Base-by-base conservation (phyloP, 2,888 invertebrate genomes). In the Cephus sareptanus region DNA sequence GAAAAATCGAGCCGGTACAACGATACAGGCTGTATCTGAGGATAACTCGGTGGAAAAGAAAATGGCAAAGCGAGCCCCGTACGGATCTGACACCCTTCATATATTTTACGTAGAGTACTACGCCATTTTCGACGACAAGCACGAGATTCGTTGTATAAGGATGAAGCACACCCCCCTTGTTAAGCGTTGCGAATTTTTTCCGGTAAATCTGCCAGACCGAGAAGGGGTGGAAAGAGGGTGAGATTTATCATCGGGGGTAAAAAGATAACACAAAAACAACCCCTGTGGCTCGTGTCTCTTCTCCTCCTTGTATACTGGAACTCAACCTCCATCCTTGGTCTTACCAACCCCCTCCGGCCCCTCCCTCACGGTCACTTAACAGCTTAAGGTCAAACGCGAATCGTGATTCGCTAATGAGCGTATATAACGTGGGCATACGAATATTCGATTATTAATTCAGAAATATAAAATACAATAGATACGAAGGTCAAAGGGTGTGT, bases 181-280 rank as follows among this genome's bases (percentile, higher is more conserved):
- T 85, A 83, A 85, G 80, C 82, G 78, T 81, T 77, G 76, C 79
- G 80, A 82, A 82, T 86, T 83, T 83, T 84, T 84, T 81, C 75
- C 80, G 82, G 79, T 85, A 82, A 85, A 84, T 83, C 85, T 83
- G 81, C 81, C 82, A 79, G 75, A 76, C 79, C 75, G 81, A 76
- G 75, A 56, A 56, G 56, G 23, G 56, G 56, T 56, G 56, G 56
- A 56, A 56, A 56, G 56, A 74, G 74, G 79, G 79, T 74, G 83
- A 88, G 87, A 89, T 89, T 89, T 89, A 88, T 89, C 84, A 83
- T 80, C 56, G 75, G 82, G 84, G 84, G 84, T 85, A 85, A 87
- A 85, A 86, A 85, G 84, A 84, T 82, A 84, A 83, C 79, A 83
- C n/a, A 84, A 35, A 85, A 86, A 86, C 86, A 85, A 83, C 81